These are phyloP conservation scores for Amblyteles armatorius DNA, from an alignment of 2,888 invertebrate species.

Conservation along the genomic window DNA sequence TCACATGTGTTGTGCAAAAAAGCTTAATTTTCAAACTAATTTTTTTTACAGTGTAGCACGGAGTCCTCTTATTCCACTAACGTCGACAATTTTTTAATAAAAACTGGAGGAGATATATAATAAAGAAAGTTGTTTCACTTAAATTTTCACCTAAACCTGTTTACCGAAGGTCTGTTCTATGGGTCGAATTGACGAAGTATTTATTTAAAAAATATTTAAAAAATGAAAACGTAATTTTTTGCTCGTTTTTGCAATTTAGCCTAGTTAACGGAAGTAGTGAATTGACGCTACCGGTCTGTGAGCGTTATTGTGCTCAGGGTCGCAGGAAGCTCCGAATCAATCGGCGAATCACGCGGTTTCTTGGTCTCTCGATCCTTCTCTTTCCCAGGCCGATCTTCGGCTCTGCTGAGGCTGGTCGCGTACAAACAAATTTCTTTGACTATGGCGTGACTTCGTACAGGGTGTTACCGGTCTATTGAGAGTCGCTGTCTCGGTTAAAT, in stretches of 20 bases:
- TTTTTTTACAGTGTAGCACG: too few species aligned
- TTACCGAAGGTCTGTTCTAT: neutral
- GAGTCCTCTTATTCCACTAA: too few species aligned
- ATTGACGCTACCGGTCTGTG: neutral
- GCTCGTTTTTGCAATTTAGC: neutral
- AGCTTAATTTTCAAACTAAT: too few species aligned
- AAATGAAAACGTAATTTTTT: neutral
- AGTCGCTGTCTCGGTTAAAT: constrained; percentile 76
- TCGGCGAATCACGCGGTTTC: constrained; percentile 32
- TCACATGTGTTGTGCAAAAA: too few species aligned
- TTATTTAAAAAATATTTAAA: neutral
- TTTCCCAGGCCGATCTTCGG: constrained; percentile 35
- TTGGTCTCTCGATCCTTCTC: constrained; percentile 29
- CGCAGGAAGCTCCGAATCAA: constrained; percentile 45
- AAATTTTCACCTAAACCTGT: too few species aligned
- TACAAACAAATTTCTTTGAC: constrained; percentile 60
- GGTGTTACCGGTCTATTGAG: constrained; percentile 74
- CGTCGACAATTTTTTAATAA: too few species aligned
- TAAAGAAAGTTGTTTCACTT: too few species aligned
- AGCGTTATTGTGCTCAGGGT: constrained; percentile 4
- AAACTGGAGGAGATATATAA: too few species aligned
- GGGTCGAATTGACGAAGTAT: neutral
- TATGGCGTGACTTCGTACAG: constrained; percentile 66
- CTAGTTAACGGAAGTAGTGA: neutral
- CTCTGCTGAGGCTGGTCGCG: constrained; percentile 15